phyloP scores from a whole-genome alignment of 1,140 invertebrate species.

The Pseudomyrmex pallidus region DNA sequence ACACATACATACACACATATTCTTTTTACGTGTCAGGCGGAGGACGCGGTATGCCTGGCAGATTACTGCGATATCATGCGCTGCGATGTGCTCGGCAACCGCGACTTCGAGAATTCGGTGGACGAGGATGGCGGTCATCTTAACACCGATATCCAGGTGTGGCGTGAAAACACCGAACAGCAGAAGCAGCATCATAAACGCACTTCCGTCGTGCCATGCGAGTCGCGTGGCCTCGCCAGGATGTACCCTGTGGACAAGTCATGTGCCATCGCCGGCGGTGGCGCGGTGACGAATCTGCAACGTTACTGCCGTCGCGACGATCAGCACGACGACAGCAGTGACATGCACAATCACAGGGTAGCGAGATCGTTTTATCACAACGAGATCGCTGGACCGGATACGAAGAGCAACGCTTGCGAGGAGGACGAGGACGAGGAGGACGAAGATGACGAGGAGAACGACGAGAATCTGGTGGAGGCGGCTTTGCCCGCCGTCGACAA shows the following conservation, averaged over 20 bases:
- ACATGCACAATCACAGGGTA: conserved; percentile 65
- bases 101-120: conserved; percentile 87
- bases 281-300: conserved; percentile 61
- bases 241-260: conserved; percentile 67
- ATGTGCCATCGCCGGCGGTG: conserved; percentile 57
- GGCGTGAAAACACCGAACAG: conserved; percentile 89
- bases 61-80: conserved; percentile 98
- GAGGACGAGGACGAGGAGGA: conserved; percentile 74
- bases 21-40: conserved; percentile 87
- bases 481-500: conserved; percentile 88
- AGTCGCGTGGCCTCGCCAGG: conserved; percentile 81
- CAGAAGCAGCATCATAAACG: conserved; percentile 79
- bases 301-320: conserved; percentile 64
- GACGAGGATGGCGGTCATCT: conserved; percentile 85
- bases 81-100: conserved; percentile 93
- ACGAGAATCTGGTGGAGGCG: conserved; percentile 89
- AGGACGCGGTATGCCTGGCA: conserved; percentile 95
- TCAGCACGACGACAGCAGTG: not conserved
- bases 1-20: not conserved
- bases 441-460: conserved; percentile 77
- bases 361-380: conserved; percentile 66
- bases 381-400: conserved; percentile 80
- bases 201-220: conserved; percentile 86
- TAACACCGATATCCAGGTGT: conserved; percentile 91
- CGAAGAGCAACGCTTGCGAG: conserved; percentile 80